These are phyloP conservation scores for Corythucha ciliata DNA, from an alignment of 2,888 invertebrate species.

Conservation along the genomic window DNA sequence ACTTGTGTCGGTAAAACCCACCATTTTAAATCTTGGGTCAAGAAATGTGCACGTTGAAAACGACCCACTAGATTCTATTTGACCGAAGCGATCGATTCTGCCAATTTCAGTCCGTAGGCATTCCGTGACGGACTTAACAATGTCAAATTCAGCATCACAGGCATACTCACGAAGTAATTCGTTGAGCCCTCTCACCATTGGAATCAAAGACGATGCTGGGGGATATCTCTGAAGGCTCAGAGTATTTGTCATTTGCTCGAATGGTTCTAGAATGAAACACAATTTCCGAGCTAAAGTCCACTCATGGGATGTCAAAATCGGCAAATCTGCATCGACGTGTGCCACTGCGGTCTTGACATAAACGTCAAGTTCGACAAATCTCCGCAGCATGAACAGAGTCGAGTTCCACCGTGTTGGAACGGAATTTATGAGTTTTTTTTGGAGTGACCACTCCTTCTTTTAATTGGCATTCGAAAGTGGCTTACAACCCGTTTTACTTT, in stretches of 20 bases:
- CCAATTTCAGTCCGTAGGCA: not conserved
- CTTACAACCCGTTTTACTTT: constrained; percentile 3
- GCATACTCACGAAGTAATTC: not conserved
- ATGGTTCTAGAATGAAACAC: constrained; percentile 1
- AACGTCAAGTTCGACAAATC: constrained; percentile 1
- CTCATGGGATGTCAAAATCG: too few relatives aligned
- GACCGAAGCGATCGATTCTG: constrained; percentile 2
- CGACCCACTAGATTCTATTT: not conserved
- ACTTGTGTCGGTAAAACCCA: constrained; percentile 18
- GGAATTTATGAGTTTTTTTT: constrained; percentile 11
- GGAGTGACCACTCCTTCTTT: not conserved
- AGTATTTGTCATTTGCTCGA: not conserved
- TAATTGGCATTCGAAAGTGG: constrained; percentile 1
- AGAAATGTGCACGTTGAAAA: constrained; percentile 4
- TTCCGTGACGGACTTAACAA: not conserved
- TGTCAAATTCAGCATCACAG: too few relatives aligned
- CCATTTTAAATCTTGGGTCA: constrained; percentile 10
- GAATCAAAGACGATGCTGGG: constrained; percentile 9
- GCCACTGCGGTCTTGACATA: constrained; percentile 7
- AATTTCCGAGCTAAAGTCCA: not conserved
- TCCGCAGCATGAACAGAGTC: not conserved
- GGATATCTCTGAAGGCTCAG: constrained; percentile 1
- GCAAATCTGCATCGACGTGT: constrained; percentile 6
- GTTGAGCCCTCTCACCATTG: constrained; percentile 2
- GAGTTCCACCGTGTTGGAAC: constrained; percentile 19